These are phyloP conservation scores for Zaprionus davidi DNA, from an alignment of 1,140 invertebrate genomes.

Conservation along the genomic window DNA sequence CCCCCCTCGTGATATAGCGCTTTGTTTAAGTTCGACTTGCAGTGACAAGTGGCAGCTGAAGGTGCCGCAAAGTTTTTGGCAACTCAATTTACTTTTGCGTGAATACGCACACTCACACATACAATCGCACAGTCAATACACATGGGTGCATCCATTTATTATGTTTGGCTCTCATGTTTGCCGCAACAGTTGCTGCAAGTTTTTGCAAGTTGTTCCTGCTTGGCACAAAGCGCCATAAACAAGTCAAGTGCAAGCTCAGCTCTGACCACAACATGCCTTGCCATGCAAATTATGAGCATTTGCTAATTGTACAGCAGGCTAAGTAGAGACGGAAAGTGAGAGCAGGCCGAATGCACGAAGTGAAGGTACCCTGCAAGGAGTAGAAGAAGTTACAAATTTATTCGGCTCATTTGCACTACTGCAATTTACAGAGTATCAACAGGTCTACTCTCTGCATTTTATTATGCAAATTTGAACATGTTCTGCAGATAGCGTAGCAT, in stretches of 20 bases:
- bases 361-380: background rate
- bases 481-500: background rate
- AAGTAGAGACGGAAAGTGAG: background rate
- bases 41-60: conserved; percentile 40
- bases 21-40: conserved; percentile 38
- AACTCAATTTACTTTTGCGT: conserved; percentile 55
- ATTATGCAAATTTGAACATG: conserved; percentile 27
- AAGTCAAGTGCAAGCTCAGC: conserved; percentile 59
- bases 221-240: conserved; percentile 43
- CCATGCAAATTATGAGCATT: conserved; percentile 54
- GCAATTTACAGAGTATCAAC: background rate
- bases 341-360: background rate
- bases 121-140: conserved; percentile 12
- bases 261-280: conserved; percentile 39
- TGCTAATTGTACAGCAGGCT: conserved; percentile 57
- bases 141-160: conserved; percentile 32
- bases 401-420: background rate
- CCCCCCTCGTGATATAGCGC: conserved; percentile 59
- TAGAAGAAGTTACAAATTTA: background rate
- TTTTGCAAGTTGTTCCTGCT: background rate
- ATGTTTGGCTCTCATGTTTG: conserved; percentile 20
- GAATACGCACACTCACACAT: background rate
- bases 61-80: conserved; percentile 48
- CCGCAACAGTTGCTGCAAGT: conserved; percentile 38
- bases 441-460: conserved; percentile 1